These are phyloP conservation scores for Valencia hispanica DNA, from an alignment of 2,797 vertebrate species.

Conservation along the genomic window DNA sequence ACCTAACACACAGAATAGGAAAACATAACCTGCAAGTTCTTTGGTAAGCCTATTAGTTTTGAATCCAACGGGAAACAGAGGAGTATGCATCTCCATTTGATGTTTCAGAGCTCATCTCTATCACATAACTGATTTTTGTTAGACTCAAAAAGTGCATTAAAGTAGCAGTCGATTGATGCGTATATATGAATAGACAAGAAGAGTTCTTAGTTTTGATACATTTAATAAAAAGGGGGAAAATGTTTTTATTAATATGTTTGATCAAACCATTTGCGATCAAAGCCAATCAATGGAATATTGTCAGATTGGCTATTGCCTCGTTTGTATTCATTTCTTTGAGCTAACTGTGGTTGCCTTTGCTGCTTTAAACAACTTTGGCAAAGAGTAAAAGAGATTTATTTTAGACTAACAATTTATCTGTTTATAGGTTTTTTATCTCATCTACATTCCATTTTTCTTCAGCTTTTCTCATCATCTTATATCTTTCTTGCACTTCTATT, in stretches of 20 bases:
- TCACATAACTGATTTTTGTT: background rate
- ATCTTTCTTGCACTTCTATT: background rate
- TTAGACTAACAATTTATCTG: background rate
- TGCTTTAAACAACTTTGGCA: background rate
- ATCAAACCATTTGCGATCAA: too few species aligned
- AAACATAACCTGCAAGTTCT: background rate
- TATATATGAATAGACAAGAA: too few species aligned
- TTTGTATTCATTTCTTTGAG: background rate
- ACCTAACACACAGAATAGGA: background rate
- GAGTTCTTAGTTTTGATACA: background rate
- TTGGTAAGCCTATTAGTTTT: background rate
- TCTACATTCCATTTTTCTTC: background rate
- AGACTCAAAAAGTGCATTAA: background rate
- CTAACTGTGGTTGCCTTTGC: background rate
- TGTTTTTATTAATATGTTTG: too few species aligned
- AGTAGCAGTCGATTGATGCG: background rate
- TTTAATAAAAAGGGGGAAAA: background rate
- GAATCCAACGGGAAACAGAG: background rate
- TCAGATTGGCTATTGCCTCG: background rate
- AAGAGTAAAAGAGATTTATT: background rate
- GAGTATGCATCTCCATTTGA: background rate
- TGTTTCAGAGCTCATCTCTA: background rate
- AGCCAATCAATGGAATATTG: background rate
- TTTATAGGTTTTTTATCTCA: too few species aligned
- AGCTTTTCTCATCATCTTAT: background rate